phyloP scores from a whole-genome alignment of 64 coral and sea anemone genomes.

The Stichodactyla mertensii region DNA sequence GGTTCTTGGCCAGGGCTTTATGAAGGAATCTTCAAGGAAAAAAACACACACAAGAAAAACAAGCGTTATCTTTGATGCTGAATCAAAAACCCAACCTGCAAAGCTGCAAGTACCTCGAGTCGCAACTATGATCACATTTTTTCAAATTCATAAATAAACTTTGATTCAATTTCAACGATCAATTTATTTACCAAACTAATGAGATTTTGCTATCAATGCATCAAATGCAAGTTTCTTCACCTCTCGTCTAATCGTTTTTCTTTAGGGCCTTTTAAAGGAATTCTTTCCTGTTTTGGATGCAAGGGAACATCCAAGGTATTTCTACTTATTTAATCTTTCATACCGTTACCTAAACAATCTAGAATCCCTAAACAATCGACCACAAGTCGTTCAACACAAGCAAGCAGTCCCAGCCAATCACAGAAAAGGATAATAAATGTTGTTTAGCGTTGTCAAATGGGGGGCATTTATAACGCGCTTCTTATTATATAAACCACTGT shows the following conservation, averaged over 20 bases:
- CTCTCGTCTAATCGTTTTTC: not conserved
- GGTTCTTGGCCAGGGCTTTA: not conserved
- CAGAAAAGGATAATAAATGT: not conserved
- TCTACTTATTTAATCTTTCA: constrained; percentile 18
- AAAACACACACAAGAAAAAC: not conserved
- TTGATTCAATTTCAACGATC: not conserved
- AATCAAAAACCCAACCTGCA: not conserved
- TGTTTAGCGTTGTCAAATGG: not conserved
- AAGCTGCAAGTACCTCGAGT: not conserved
- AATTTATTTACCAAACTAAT: too few species aligned
- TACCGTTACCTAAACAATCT: constrained; percentile 33
- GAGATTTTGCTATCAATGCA: not conserved
- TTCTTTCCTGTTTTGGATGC: not conserved
- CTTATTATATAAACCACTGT: not conserved
- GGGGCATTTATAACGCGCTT: not conserved
- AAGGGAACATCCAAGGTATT: not conserved
- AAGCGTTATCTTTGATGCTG: not conserved
- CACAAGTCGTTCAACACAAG: constrained; percentile 1
- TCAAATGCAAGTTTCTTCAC: not conserved
- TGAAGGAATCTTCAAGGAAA: not conserved
- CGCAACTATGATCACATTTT: not conserved
- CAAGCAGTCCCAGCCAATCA: not conserved
- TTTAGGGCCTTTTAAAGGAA: not conserved
- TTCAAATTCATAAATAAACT: not conserved
- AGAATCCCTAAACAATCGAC: constrained; percentile 15